Conservation (phyloP, 2,797 vertebrate genomes). For the Syngnathus rostellatus region DNA sequence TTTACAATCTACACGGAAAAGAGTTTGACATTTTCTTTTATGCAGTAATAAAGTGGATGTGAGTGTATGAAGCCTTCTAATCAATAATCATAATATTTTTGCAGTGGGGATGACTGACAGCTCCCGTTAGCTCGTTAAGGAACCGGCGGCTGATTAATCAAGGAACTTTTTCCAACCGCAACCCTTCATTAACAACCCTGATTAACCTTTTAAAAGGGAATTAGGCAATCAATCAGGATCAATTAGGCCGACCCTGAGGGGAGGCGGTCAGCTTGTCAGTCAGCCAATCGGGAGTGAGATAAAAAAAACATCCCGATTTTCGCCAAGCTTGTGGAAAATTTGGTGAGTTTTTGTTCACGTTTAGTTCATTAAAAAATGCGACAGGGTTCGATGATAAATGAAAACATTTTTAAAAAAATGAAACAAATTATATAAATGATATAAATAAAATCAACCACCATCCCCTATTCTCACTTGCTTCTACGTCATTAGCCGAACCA, state of each 20-base stretch:
- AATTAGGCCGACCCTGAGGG: conserved; percentile 46
- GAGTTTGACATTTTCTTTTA: too few relatives aligned
- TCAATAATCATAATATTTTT: background rate
- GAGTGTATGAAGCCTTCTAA: background rate
- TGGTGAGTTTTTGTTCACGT: too few relatives aligned
- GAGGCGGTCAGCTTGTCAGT: conserved; percentile 41
- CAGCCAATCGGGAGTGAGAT: conserved; percentile 28
- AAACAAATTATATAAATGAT: too few relatives aligned
- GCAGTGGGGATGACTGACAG: conserved; percentile 50
- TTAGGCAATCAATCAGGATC: conserved; percentile 51
- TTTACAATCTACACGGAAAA: background rate
- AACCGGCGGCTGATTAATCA: conserved; percentile 50
- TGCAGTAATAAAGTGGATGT: too few relatives aligned
- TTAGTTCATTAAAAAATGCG: background rate
- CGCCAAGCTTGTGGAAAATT: too few relatives aligned
- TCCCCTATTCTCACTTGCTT: background rate
- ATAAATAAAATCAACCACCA: background rate
- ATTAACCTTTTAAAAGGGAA: conserved; percentile 59
- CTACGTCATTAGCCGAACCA: background rate
- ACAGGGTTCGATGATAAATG: too few relatives aligned
- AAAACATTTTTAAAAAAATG: too few relatives aligned
- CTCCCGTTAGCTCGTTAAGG: conserved; percentile 40
- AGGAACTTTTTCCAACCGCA: conserved; percentile 44
- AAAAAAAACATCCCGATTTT: too few relatives aligned
- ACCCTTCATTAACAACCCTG: conserved; percentile 51